Evolutionary conservation across 2,113 vertebrate species (phyloP), one percentile per base, ranked within the genome.

Genomic region (Synchiropus splendidus): DNA sequence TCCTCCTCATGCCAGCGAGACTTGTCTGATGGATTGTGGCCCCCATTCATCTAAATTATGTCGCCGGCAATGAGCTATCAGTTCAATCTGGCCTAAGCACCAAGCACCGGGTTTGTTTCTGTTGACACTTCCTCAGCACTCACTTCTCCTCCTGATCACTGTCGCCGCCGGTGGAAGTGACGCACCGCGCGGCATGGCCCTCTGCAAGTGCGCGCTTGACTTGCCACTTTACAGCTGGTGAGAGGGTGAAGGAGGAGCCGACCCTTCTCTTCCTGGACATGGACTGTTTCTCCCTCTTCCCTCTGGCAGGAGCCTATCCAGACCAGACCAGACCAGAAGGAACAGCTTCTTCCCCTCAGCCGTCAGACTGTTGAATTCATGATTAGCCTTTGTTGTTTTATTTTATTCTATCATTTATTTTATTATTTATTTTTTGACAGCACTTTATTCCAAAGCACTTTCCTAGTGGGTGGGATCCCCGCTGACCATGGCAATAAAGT

Each of bases 41-140:
- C 80, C 71, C 87, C 84, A 89, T 89, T 83, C 85, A 84, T 89
- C 89, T 89, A 86, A 85, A 90, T 90, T 85, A 88, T 86, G 87
- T 86, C 87, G 78, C 79, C 12, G 78, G 77, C 81, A 82, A 81
- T 83, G 72, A 88, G 77, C 79, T 52, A 78, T 83, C 80, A 74
- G 78, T 81, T 81, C 44, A 79, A 44, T 80, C 80, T 75, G 79
- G 69, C 80, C 85, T 63, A 75, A 79, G n/a, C n/a, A 87, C 48
- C 68, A 83, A 46, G 80, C 77, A 68, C 75, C 39, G 63, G 72
- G 78, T 65, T 80, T 80, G 83, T 82, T 73, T 81, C 81, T 52
- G 78, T 79, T 72, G 85, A 78, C 85, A 77, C 78, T 77, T 77
- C 77, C 75, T 80, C 68, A 58, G 54, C 14, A 64, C 73, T 79